Base-by-base conservation (phyloP, 64 coral and sea anemone species). In the Montipora capricornis region DNA sequence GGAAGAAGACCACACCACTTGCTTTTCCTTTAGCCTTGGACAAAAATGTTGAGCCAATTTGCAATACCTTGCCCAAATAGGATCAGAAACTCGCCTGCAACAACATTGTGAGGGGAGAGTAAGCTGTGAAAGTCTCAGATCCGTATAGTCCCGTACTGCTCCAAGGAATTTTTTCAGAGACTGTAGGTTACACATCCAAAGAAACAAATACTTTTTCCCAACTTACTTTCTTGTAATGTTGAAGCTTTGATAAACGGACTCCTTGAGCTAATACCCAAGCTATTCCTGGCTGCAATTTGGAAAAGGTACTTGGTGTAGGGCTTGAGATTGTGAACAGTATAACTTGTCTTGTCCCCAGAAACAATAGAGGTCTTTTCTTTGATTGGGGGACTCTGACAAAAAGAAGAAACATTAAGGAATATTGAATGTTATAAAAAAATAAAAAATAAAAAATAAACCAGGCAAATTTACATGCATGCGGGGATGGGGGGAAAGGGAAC, bases 301-400 rank as follows among this genome's bases (percentile, higher is more conserved):
- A 93, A 93, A 13, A 80, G 12, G 44, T 93, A 93, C 2, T 0
- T 87, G 8, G 76, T 88, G 78, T 74, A 88, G 16, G 92, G 45
- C 2, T 59, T 20, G 26, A 93, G 92, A 6, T 19, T 7, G 0
- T 1, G 1, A 14, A 93, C 47, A 5, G 16, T n/a, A 16, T 59
- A 80, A 24, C 0, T 48, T 29, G 49, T 89, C 74, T 77, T 12
- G 10, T 6, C 1, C 15, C 0, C 11, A 10, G 6, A 14, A 10
- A 89, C 58, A 47, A 19, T 1, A n/a, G 19, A 26, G 5, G 15
- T 77, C 22, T 76, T 49, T 58, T 6, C 20, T 1, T 4, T 2
- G 9, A 2, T 15, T 46, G 87, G 74, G 22, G 50, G 10, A 8
- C 47, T 11, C 76, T 76, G 74, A 62, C 53, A 57, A 52, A 3